A percentile compares a stretch with the other conserved stretches of the same genome.
phyloP scores from a whole-genome alignment of 2,888 invertebrate species.

The Druceiella hillmani region DNA sequence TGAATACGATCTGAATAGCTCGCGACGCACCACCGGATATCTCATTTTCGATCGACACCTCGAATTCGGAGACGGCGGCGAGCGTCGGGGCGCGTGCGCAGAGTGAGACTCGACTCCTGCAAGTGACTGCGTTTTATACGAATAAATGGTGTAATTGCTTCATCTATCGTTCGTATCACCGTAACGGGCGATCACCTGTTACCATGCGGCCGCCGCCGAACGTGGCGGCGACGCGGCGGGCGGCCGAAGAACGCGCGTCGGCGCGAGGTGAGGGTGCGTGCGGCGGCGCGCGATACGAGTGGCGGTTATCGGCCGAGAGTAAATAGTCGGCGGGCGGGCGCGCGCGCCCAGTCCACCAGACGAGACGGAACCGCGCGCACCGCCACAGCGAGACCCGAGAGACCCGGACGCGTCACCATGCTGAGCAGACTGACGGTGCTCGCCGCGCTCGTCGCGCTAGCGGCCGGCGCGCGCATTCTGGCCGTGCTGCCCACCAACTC shows the following conservation, averaged over 20 bases:
- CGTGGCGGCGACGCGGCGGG: slow-evolving; percentile 11
- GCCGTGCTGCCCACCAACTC: slow-evolving; percentile 49
- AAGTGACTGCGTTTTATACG: too few relatives aligned
- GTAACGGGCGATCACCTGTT: not conserved
- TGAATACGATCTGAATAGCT: too few relatives aligned
- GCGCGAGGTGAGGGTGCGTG: not conserved
- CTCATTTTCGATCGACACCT: too few relatives aligned
- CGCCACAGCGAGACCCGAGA: slow-evolving; percentile 40
- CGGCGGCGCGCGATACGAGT: slow-evolving; percentile 14
- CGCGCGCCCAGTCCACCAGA: slow-evolving; percentile 24
- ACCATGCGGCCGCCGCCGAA: slow-evolving; percentile 2
- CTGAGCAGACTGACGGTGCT: slow-evolving; percentile 30
- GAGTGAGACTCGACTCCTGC: too few relatives aligned
- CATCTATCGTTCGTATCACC: too few relatives aligned
- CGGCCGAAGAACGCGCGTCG: slow-evolving; percentile 9
- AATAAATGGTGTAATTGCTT: too few relatives aligned
- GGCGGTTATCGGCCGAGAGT: slow-evolving; percentile 30
- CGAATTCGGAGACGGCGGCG: too few relatives aligned
- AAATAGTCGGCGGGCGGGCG: slow-evolving; percentile 25
- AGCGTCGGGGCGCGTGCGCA: too few relatives aligned
- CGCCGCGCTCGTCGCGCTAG: slow-evolving; percentile 28
- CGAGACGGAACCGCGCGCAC: slow-evolving; percentile 31
- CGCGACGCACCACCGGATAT: too few relatives aligned
- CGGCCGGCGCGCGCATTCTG: slow-evolving; percentile 38
- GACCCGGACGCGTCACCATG: slow-evolving; percentile 26